Evolutionary conservation across 2,113 vertebrate genomes (phyloP).

Genomic region (Calidris pygmaea): DNA sequence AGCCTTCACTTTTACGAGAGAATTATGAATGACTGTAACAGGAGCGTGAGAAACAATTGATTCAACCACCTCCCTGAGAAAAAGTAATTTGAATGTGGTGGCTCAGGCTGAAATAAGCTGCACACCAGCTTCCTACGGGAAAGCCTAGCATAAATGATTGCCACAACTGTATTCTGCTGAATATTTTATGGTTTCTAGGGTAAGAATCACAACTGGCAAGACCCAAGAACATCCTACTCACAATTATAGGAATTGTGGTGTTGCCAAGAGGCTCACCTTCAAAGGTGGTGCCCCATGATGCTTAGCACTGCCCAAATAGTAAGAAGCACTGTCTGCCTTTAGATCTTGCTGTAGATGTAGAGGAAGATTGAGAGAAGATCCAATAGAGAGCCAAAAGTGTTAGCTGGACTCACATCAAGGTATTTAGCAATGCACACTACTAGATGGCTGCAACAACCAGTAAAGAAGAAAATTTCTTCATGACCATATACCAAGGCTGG

Average conservation of each 20-base stretch:
- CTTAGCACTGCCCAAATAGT: not conserved
- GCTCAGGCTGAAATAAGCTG: not conserved
- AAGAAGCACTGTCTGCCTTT: not conserved
- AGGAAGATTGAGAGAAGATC: not conserved
- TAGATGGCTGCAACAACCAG: not conserved
- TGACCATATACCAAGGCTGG: not conserved
- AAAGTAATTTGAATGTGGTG: not conserved
- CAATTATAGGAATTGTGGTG: not conserved
- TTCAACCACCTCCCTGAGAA: slow-evolving; percentile 7
- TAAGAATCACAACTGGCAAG: not conserved
- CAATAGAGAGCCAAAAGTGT: not conserved
- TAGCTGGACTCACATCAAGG: not conserved
- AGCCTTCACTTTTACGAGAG: not conserved
- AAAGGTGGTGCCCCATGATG: not conserved
- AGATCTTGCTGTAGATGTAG: not conserved
- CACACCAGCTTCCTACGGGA: not conserved
- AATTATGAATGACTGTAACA: slow-evolving; percentile 2
- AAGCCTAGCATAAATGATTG: not conserved
- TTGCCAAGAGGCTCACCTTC: not conserved
- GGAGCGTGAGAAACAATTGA: not conserved
- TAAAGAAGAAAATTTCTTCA: not conserved
- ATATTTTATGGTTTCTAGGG: not conserved
- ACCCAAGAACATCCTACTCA: not conserved
- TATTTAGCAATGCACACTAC: not conserved
- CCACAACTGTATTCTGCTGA: not conserved